Conservation (phyloP, 2,113 vertebrate species). For the Fregata magnificens region DNA sequence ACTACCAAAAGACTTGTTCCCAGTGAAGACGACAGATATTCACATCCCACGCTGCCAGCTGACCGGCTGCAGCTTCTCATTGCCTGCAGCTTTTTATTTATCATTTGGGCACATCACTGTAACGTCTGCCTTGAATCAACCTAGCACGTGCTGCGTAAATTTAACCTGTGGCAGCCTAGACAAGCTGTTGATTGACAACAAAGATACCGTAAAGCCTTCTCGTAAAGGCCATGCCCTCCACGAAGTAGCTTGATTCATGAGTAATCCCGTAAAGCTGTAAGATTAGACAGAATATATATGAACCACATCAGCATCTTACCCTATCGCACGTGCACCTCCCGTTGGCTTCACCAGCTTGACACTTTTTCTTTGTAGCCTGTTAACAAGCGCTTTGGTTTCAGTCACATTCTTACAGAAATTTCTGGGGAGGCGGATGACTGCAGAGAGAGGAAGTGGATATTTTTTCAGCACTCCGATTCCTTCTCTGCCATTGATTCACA, state of each 20-base stretch:
- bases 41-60: no score
- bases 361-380: not conserved
- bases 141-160: fast-evolving
- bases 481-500: not conserved
- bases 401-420: not conserved
- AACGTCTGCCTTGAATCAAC: not conserved
- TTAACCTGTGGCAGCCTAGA: not conserved
- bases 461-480: not conserved
- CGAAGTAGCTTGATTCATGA: not conserved
- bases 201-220: not conserved
- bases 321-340: not conserved
- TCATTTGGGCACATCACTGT: no score
- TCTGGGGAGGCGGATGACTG: not conserved
- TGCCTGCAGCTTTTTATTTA: not conserved
- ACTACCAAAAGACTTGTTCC: not conserved
- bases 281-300: not conserved
- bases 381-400: not conserved
- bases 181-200: not conserved
- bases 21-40: fast-evolving
- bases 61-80: not conserved
- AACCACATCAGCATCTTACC: not conserved
- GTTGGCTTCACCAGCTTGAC: not conserved
- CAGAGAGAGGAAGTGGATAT: not conserved
- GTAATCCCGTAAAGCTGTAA: not conserved
- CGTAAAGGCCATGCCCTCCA: not conserved